Conservation (phyloP, 1,140 invertebrate genomes). For the Caenorhabditis briggsae region DNA sequence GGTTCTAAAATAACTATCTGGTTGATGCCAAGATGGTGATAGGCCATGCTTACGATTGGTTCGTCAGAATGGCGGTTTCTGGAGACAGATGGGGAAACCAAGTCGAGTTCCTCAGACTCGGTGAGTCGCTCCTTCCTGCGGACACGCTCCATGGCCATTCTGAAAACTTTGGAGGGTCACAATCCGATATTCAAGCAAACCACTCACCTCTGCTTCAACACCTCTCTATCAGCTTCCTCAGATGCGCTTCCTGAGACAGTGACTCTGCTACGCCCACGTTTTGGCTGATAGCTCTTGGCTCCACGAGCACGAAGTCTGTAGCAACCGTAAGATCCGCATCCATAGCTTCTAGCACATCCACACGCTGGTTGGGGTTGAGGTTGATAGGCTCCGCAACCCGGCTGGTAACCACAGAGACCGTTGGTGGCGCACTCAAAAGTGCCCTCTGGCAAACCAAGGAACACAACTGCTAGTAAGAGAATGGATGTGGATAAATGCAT, state of each 20-base stretch:
- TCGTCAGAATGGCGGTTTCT: conserved; percentile 2
- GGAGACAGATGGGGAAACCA: background rate
- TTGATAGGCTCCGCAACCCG: conserved; percentile 14
- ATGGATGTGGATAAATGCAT: conserved; percentile 5
- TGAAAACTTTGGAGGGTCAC: no score
- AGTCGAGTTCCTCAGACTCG: background rate
- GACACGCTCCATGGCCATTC: conserved; percentile 20
- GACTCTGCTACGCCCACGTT: background rate
- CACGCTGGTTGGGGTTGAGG: conserved; percentile 37
- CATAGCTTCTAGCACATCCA: conserved; percentile 58
- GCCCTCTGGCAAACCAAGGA: background rate
- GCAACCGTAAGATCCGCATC: conserved; percentile 64
- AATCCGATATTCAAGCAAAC: no score
- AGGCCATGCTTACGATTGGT: conserved; percentile 24
- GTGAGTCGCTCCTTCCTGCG: conserved; percentile 19
- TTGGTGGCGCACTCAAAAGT: conserved; percentile 65
- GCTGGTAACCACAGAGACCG: conserved; percentile 63
- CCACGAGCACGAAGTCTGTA: conserved; percentile 47
- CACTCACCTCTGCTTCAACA: conserved; percentile 40
- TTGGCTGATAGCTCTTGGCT: conserved; percentile 55
- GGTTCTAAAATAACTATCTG: conserved; percentile 64
- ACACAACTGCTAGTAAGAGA: background rate
- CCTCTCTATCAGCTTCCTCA: conserved; percentile 46
- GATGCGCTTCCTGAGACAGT: background rate
- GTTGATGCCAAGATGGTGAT: background rate